A percentile compares a stretch with the other conserved stretches of the same genome.
Conservation (phyloP, 2,797 vertebrate genomes). For the Bufotes viridis region DNA sequence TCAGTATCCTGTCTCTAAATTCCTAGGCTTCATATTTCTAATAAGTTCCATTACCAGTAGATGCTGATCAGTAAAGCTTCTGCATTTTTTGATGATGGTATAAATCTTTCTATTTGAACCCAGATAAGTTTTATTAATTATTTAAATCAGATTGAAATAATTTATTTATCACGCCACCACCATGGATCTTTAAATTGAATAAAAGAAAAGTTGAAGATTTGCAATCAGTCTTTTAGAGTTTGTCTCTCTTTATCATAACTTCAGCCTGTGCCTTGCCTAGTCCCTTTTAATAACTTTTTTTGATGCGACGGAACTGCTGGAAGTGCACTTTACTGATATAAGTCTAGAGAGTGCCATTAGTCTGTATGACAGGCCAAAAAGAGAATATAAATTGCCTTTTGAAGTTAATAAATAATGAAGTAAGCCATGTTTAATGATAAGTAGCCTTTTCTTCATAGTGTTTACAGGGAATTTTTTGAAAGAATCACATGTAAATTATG, state of each 20-base stretch:
- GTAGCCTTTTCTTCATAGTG: neutral
- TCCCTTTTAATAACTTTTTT: constrained; percentile 42
- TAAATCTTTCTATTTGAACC: constrained; percentile 50
- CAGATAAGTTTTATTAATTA: constrained; percentile 34
- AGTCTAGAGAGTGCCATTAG: constrained; percentile 36
- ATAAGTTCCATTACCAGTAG: constrained; percentile 9
- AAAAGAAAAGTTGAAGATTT: neutral
- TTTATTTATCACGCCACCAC: constrained; percentile 28
- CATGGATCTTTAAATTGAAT: constrained; percentile 15
- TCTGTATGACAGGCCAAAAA: constrained; percentile 13
- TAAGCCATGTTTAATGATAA: neutral
- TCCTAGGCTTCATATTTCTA: constrained; percentile 2
- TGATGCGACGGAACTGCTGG: constrained; percentile 38
- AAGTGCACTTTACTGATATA: constrained; percentile 55
- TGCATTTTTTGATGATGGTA: constrained; percentile 17
- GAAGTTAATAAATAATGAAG: constrained; percentile 24
- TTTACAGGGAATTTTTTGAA: neutral
- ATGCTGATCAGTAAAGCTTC: constrained; percentile 40
- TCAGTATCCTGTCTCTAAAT: neutral
- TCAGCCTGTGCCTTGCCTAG: constrained; percentile 1
- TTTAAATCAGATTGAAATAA: constrained; percentile 46
- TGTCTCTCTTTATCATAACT: constrained; percentile 24
- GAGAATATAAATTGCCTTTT: constrained; percentile 27
- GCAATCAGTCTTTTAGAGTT: neutral
- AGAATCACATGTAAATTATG: neutral